Percentiles rank a stretch among this genome's conserved stretches.
phyloP scores from a whole-genome alignment of 2,113 vertebrate genomes.

The Zapus hudsonius region DNA sequence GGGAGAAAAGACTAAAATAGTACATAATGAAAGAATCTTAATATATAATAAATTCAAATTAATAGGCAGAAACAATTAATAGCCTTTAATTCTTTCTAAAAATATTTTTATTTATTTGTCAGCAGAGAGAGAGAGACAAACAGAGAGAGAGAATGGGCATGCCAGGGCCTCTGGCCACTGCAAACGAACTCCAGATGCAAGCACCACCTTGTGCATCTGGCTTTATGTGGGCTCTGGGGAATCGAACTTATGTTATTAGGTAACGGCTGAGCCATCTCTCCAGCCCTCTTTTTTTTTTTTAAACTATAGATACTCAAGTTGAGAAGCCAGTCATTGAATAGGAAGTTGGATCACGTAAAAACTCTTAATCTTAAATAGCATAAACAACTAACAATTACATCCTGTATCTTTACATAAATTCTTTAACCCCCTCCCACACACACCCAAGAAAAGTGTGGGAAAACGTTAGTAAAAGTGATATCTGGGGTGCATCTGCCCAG shows the following conservation, averaged over 20 bases:
- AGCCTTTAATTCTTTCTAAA: conserved; percentile 18
- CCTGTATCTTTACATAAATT: neutral
- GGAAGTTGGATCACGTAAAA: neutral
- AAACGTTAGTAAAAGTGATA: neutral
- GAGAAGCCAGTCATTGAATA: neutral
- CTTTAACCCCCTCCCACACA: neutral
- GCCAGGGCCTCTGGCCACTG: no score
- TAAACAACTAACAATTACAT: neutral
- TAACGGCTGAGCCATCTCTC: no score
- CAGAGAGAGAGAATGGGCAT: no score
- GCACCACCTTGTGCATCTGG: no score
- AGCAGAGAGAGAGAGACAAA: no score
- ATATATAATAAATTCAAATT: neutral
- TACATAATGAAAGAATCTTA: neutral
- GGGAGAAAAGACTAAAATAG: conserved; percentile 4
- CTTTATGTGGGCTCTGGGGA: no score
- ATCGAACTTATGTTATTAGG: no score
- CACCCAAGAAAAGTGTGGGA: neutral
- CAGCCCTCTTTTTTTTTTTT: no score
- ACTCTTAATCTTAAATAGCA: neutral
- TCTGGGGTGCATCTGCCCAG: neutral
- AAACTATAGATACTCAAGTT: neutral
- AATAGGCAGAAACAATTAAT: neutral
- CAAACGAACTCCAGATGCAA: no score
- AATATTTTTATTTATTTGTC: no score